A percentile compares a stretch with the other conserved stretches of the same genome.
These are phyloP conservation scores for Pristiophorus japonicus DNA, from an alignment of 2,113 vertebrate genomes.

Conservation along the genomic window DNA sequence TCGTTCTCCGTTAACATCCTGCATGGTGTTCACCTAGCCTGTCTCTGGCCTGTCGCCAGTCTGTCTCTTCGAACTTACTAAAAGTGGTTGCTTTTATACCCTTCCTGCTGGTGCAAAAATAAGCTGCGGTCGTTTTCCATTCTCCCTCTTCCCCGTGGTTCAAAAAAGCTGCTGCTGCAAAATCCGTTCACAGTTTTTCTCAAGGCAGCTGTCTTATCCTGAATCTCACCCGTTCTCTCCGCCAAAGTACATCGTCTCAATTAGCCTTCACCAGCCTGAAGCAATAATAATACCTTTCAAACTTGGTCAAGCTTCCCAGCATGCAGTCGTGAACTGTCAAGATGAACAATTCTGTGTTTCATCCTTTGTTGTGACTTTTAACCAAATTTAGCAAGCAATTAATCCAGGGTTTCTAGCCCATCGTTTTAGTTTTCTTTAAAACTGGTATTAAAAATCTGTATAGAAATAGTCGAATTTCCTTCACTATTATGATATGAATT, in stretches of 20 bases:
- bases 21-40: not conserved
- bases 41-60: not conserved
- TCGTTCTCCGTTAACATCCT: not conserved
- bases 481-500: not conserved
- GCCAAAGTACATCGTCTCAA: not conserved
- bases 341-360: not conserved
- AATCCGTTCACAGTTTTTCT: not conserved
- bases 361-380: not conserved
- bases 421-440: not conserved
- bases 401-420: not conserved
- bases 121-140: not conserved
- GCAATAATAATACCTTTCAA: not conserved
- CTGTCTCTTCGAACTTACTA: not conserved
- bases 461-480: not conserved
- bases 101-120: not conserved
- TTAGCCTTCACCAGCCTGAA: not conserved
- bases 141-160: not conserved
- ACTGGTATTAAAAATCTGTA: not conserved
- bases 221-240: not conserved
- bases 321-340: not conserved
- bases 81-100: not conserved
- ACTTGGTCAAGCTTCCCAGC: not conserved
- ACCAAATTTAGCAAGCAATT: not conserved
- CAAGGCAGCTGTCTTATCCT: not conserved
- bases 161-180: not conserved